Evolutionary conservation across 2,888 invertebrate genomes (phyloP).

Genomic region (Psococerastis gibbosa): DNA sequence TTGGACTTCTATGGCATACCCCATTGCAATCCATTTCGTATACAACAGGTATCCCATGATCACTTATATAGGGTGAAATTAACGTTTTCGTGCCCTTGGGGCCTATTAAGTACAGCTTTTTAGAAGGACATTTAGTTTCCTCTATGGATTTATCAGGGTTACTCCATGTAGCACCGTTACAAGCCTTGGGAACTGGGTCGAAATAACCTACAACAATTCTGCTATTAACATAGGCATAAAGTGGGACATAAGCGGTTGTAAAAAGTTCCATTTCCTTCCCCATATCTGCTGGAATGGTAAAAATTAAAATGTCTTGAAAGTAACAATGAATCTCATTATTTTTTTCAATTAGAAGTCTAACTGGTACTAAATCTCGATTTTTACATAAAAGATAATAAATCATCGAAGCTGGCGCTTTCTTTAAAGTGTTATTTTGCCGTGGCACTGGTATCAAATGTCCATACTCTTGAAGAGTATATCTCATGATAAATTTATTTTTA

Average conservation of each 20-base stretch:
- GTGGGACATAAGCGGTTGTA: neutral
- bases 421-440: slow-evolving; percentile 1
- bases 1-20: slow-evolving; percentile 3
- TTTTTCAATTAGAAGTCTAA: neutral
- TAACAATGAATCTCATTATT: neutral
- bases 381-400: slow-evolving; percentile 1
- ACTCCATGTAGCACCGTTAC: neutral
- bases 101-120: slow-evolving; percentile 1
- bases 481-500: neutral
- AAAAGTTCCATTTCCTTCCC: neutral
- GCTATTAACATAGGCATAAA: slow-evolving; percentile 2
- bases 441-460: neutral
- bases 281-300: neutral
- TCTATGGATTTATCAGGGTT: neutral
- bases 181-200: neutral
- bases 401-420: slow-evolving; percentile 5
- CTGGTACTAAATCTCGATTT: neutral
- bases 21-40: slow-evolving; percentile 3
- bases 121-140: neutral
- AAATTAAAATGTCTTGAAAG: neutral
- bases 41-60: slow-evolving; percentile 1
- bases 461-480: slow-evolving; percentile 3
- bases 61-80: neutral
- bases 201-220: neutral
- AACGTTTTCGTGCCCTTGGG: neutral